Percentiles rank a stretch among this genome's conserved stretches.
Evolutionary conservation across 92 coral and sea anemone species (phyloP).

Genomic region (Porites rus): DNA sequence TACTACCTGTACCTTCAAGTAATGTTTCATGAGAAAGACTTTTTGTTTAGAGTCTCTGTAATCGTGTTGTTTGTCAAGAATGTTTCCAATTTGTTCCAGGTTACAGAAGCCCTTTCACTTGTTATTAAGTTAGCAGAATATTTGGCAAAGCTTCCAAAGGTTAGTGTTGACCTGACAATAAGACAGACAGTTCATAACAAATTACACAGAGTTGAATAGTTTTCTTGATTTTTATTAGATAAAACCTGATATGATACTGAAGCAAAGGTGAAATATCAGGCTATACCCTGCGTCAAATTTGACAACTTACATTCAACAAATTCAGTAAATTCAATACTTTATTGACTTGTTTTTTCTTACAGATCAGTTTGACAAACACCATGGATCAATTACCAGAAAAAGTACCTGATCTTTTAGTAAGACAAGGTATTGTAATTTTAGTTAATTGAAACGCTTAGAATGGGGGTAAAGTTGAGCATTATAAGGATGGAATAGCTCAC

Average conservation of each 20-base stretch:
- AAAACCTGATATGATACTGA: too few species aligned
- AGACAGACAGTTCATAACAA: background rate
- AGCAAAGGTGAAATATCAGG: too few species aligned
- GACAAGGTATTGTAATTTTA: conserved; percentile 76
- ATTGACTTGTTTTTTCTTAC: background rate
- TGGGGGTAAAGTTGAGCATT: too few species aligned
- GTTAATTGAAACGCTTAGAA: too few species aligned
- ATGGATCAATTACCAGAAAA: conserved; percentile 96
- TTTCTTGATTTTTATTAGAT: too few species aligned
- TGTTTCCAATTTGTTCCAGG: conserved; percentile 50
- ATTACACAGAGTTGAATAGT: background rate
- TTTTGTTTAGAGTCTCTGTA: too few species aligned
- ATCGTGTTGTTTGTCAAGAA: background rate
- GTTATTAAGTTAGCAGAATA: conserved; percentile 91
- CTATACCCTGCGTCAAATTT: background rate
- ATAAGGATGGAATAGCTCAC: too few species aligned
- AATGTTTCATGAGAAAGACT: too few species aligned
- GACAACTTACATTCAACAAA: background rate
- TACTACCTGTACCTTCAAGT: too few species aligned
- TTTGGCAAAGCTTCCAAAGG: conserved; percentile 98
- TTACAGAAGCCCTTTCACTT: conserved; percentile 86
- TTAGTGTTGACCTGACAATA: background rate
- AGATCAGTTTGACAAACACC: conserved; percentile 91
- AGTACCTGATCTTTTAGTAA: conserved; percentile 90
- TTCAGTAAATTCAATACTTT: background rate